Evolutionary conservation across 2,113 vertebrate species (phyloP).

Genomic region (Lathamus discolor): DNA sequence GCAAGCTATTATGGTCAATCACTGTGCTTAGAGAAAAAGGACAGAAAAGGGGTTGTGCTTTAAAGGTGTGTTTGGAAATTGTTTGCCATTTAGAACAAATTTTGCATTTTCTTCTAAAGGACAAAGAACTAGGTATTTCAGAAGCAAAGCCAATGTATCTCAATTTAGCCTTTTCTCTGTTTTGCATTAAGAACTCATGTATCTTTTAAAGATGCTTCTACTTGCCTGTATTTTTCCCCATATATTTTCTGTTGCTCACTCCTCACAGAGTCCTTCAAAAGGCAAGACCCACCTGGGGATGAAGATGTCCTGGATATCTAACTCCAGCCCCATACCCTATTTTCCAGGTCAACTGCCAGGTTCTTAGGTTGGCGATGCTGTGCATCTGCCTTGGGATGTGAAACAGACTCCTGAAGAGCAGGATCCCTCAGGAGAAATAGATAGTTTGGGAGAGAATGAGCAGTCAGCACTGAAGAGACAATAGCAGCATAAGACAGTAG

Average conservation of each 20-base stretch:
- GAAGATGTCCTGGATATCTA: background rate
- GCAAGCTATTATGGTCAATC: background rate
- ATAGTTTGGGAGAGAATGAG: background rate
- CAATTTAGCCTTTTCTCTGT: background rate
- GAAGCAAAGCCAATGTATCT: background rate
- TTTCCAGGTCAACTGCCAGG: background rate
- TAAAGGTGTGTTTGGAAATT: background rate
- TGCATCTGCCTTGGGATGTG: background rate
- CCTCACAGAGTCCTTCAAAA: background rate
- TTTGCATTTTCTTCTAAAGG: background rate
- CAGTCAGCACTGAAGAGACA: background rate
- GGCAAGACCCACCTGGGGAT: background rate
- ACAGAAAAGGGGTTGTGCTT: background rate
- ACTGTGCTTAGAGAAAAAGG: background rate
- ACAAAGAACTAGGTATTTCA: background rate
- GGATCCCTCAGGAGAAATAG: background rate
- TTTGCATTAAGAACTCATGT: background rate
- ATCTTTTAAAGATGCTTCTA: background rate
- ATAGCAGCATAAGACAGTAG: background rate
- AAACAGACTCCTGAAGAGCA: background rate
- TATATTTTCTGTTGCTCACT: background rate
- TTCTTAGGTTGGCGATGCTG: background rate
- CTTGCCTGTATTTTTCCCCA: background rate
- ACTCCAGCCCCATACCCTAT: background rate
- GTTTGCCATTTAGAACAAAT: background rate